Conservation (phyloP, 2,797 vertebrate genomes). For the Poliocrania exsul region DNA sequence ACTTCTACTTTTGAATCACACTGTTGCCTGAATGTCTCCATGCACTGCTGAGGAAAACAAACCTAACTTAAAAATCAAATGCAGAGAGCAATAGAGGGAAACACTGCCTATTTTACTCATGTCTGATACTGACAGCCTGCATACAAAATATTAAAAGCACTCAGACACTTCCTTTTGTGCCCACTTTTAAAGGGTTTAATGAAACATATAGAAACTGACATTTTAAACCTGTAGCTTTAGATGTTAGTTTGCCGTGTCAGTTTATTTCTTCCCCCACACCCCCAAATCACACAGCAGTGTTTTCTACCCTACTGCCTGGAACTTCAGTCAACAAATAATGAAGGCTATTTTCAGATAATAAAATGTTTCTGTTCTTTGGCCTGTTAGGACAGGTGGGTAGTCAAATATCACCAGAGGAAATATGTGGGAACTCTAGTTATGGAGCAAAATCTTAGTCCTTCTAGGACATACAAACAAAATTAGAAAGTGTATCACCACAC, state of each 20-base stretch:
- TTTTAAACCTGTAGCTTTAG: slow-evolving; percentile 42
- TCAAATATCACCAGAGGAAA: not conserved
- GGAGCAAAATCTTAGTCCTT: not conserved
- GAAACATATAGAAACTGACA: slow-evolving; percentile 55
- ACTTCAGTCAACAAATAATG: slow-evolving; percentile 19
- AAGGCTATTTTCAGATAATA: not conserved
- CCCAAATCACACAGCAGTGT: not conserved
- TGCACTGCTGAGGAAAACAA: not conserved
- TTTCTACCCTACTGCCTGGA: slow-evolving; percentile 30
- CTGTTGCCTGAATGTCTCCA: not conserved
- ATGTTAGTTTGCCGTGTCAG: slow-evolving; percentile 10
- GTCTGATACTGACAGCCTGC: slow-evolving; percentile 65
- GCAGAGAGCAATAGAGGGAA: slow-evolving; percentile 64
- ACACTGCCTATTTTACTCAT: slow-evolving; percentile 67
- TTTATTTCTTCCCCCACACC: not conserved
- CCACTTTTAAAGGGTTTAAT: slow-evolving; percentile 63
- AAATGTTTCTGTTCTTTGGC: slow-evolving; percentile 8
- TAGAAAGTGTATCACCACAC: not conserved
- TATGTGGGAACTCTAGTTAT: accelerated
- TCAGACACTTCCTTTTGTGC: slow-evolving; percentile 34
- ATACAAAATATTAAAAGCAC: slow-evolving; percentile 68
- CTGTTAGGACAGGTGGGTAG: not conserved
- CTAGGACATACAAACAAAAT: not conserved
- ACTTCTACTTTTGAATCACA: not conserved
- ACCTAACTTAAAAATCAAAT: slow-evolving; percentile 46